phyloP scores from a whole-genome alignment of 1,140 invertebrate genomes.

The Steinernema feltiae region DNA sequence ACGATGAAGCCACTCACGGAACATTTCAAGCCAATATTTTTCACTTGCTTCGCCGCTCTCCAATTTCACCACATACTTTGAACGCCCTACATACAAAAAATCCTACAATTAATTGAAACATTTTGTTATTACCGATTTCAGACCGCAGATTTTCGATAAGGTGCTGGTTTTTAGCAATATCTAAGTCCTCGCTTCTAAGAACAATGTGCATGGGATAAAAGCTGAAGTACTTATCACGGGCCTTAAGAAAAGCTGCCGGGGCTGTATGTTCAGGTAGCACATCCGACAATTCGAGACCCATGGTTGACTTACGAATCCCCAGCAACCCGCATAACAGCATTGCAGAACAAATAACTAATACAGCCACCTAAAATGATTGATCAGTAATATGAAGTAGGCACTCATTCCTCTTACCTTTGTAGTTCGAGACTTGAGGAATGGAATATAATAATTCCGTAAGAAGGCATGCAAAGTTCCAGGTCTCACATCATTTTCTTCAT shows the following conservation, averaged over 20 bases:
- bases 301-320: conserved; percentile 65
- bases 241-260: conserved; percentile 82
- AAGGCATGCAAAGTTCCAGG: conserved; percentile 57
- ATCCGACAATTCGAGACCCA: conserved; percentile 83
- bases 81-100: conserved; percentile 36
- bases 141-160: conserved; percentile 86
- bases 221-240: conserved; percentile 86
- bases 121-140: conserved; percentile 66
- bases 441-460: conserved; percentile 61
- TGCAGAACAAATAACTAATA: conserved; percentile 65
- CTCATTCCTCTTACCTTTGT: conserved; percentile 69
- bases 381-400: conserved; percentile 22
- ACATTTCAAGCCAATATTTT: conserved; percentile 50
- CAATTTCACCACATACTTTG: conserved; percentile 53
- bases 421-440: conserved; percentile 62
- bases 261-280: conserved; percentile 84
- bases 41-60: conserved; percentile 48
- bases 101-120: not conserved
- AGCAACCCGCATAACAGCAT: conserved; percentile 66
- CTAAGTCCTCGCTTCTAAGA: conserved; percentile 80
- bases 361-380: conserved; percentile 61
- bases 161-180: conserved; percentile 89
- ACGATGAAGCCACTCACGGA: conserved; percentile 49
- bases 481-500: conserved; percentile 16
- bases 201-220: conserved; percentile 96